These are phyloP conservation scores for Cataglyphis altisquamis DNA, from an alignment of 2,888 invertebrate genomes.

Conservation along the genomic window DNA sequence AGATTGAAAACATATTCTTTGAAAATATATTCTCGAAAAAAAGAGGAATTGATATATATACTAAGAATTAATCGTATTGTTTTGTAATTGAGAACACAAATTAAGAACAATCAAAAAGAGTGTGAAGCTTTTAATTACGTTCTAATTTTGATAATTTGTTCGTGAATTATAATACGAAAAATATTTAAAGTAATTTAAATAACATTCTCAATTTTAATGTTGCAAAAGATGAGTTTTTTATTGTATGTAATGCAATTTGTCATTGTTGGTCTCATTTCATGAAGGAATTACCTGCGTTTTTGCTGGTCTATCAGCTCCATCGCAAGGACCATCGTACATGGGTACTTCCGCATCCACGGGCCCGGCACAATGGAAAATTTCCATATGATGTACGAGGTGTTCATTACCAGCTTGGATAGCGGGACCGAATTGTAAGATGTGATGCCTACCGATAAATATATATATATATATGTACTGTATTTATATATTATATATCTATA, in stretches of 20 bases:
- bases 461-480: background rate
- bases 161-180: background rate
- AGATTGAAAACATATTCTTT: background rate
- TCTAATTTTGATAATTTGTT: background rate
- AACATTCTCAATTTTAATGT: constrained; percentile 2
- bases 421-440: constrained; percentile 92
- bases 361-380: constrained; percentile 97
- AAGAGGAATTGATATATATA: background rate
- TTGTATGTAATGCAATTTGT: background rate
- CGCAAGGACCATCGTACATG: constrained; percentile 95
- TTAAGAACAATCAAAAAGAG: background rate
- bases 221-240: background rate
- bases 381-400: constrained; percentile 98
- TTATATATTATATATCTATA: background rate
- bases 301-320: constrained; percentile 90
- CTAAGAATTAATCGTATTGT: background rate
- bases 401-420: constrained; percentile 93
- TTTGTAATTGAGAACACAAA: background rate
- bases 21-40: background rate
- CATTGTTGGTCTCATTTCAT: background rate
- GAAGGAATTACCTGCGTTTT: constrained; percentile 89
- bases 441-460: constrained; percentile 78
- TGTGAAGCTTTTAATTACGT: background rate
- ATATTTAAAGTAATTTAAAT: background rate
- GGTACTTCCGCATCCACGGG: constrained; percentile 90